These are phyloP conservation scores for Choloepus hoffmanni DNA, from an alignment of 2,113 vertebrate genomes.

Conservation along the genomic window DNA sequence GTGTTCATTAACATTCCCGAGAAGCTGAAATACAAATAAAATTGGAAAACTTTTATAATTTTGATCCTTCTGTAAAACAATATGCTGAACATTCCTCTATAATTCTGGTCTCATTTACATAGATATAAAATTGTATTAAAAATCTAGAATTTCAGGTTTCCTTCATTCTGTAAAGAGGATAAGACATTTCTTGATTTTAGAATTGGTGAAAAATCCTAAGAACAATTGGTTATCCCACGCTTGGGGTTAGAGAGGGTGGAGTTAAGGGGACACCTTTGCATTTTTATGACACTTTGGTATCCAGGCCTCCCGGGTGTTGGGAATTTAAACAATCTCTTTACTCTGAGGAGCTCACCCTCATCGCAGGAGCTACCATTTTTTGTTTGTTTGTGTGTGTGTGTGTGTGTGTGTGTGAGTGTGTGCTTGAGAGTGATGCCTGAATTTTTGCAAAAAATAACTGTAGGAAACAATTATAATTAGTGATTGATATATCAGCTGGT, in stretches of 20 bases:
- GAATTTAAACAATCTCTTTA: neutral
- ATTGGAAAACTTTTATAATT: neutral
- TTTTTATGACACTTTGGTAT: too few relatives aligned
- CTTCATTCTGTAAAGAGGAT: neutral
- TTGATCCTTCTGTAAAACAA: neutral
- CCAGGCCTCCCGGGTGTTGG: neutral
- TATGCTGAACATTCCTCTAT: neutral
- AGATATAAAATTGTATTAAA: neutral
- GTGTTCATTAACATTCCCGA: neutral
- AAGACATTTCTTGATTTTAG: neutral
- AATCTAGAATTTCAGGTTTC: neutral
- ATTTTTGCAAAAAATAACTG: neutral
- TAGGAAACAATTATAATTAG: neutral
- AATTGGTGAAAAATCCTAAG: neutral
- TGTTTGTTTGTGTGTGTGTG: neutral
- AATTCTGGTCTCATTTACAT: neutral
- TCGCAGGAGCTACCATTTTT: too few relatives aligned
- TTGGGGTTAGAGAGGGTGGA: fast-evolving
- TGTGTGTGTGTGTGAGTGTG: neutral
- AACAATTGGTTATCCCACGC: fast-evolving
- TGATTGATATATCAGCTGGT: fast-evolving
- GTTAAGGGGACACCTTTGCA: fast-evolving
- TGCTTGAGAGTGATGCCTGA: neutral
- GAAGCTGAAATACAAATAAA: neutral
- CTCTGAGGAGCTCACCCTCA: neutral